A percentile compares a stretch with the other conserved stretches of the same genome.
phyloP scores from a whole-genome alignment of 2,888 invertebrate species.

The Oithona nana region DNA sequence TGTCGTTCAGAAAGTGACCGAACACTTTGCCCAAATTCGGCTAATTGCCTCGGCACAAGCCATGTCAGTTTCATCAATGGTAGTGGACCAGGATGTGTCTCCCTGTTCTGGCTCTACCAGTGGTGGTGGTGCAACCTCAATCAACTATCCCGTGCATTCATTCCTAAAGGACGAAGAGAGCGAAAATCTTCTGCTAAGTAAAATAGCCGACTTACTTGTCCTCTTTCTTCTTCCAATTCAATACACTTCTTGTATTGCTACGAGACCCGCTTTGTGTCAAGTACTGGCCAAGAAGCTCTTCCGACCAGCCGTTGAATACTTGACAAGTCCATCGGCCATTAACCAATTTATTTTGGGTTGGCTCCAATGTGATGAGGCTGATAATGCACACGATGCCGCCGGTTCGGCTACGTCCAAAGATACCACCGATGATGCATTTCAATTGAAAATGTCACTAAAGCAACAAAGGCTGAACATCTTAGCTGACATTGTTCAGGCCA shows the following conservation, averaged over 20 bases:
- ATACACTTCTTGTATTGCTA: conserved; percentile 49
- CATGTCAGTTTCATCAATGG: too few species aligned
- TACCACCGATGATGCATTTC: conserved; percentile 59
- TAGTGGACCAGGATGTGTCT: neutral
- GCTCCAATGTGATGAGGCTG: conserved; percentile 31
- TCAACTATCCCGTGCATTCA: conserved; percentile 34
- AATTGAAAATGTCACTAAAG: conserved; percentile 65
- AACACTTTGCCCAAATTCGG: neutral
- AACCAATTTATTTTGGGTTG: conserved; percentile 67
- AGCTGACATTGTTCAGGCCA: conserved; percentile 81
- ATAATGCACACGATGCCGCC: neutral
- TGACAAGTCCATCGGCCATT: conserved; percentile 77
- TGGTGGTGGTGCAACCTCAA: too few species aligned
- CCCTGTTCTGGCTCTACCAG: neutral
- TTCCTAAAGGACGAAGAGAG: conserved; percentile 51
- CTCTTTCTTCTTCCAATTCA: conserved; percentile 59
- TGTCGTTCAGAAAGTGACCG: neutral
- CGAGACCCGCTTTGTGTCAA: conserved; percentile 60
- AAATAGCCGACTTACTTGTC: conserved; percentile 59
- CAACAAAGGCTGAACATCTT: conserved; percentile 69
- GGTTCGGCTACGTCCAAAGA: conserved; percentile 46
- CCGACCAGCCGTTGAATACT: conserved; percentile 56
- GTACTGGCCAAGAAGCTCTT: conserved; percentile 63
- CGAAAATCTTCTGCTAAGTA: conserved; percentile 59
- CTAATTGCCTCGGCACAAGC: neutral